These are phyloP conservation scores for Idris sp. DNA, from an alignment of 1,140 invertebrate genomes.

Conservation along the genomic window DNA sequence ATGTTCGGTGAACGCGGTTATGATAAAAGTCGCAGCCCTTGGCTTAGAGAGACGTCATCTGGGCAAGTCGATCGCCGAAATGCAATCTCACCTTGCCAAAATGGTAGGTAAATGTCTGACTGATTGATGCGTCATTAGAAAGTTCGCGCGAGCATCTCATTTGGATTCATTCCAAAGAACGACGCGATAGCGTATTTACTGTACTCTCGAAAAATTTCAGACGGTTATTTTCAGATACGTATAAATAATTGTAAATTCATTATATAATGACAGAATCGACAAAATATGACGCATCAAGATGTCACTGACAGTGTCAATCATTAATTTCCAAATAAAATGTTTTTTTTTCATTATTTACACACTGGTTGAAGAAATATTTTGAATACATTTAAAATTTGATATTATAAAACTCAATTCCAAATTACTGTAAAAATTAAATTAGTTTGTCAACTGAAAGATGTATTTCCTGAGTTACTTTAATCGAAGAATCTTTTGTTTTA, in stretches of 20 bases:
- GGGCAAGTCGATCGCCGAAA: conserved; percentile 89
- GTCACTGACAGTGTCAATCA: too few relatives aligned
- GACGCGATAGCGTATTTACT: conserved; percentile 50
- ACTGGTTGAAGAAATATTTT: too few relatives aligned
- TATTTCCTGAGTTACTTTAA: too few relatives aligned
- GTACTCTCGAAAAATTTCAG: conserved; percentile 59
- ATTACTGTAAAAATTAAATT: background rate
- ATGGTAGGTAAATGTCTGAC: conserved; percentile 81
- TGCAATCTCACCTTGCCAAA: conserved; percentile 90
- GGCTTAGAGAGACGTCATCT: conserved; percentile 94
- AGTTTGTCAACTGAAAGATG: too few relatives aligned
- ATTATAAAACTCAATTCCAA: too few relatives aligned
- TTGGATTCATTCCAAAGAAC: conserved; percentile 66
- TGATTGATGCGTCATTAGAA: conserved; percentile 65
- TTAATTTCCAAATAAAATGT: conserved; percentile 16
- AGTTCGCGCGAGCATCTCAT: conserved; percentile 56
- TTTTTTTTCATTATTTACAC: too few relatives aligned
- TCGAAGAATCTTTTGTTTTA: conserved; percentile 27
- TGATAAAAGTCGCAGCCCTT: conserved; percentile 97
- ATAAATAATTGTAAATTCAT: conserved; percentile 60
- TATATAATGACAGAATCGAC: conserved; percentile 39
- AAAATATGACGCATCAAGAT: conserved; percentile 37
- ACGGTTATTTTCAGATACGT: conserved; percentile 67
- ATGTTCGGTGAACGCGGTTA: conserved; percentile 92
- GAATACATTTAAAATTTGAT: too few relatives aligned